Percentiles rank a stretch among this genome's conserved stretches.
Conservation (phyloP, 2,113 vertebrate genomes). For the Phaetusa simplex region DNA sequence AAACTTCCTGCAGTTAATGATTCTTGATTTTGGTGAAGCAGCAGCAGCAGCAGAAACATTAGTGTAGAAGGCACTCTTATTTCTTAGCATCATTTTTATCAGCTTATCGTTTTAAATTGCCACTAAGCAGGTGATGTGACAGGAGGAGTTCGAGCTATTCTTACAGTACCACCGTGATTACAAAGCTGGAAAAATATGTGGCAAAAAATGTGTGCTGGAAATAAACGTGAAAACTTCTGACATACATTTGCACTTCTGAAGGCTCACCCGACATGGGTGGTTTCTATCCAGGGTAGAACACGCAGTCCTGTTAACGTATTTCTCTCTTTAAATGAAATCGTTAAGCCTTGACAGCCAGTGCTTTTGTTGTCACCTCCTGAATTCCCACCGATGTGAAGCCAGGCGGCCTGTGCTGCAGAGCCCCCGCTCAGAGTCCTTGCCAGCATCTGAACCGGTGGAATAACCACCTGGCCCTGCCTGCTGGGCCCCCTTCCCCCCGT, state of each 20-base stretch:
- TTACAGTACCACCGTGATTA: neutral
- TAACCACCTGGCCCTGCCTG: neutral
- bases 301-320: neutral
- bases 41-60: neutral
- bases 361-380: neutral
- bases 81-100: neutral
- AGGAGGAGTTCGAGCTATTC: neutral
- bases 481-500: neutral
- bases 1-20: neutral
- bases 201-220: neutral
- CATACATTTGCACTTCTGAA: constrained; percentile 11
- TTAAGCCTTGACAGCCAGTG: neutral
- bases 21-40: neutral
- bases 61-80: neutral
- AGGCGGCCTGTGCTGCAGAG: neutral
- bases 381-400: neutral
- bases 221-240: neutral
- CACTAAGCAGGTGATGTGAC: neutral
- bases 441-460: neutral
- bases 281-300: neutral
- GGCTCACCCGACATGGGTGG: neutral
- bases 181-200: neutral
- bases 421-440: neutral
- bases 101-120: constrained; percentile 7
- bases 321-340: neutral